Evolutionary conservation across 2,797 vertebrate species (phyloP).

Genomic region (Nannoperca australis): DNA sequence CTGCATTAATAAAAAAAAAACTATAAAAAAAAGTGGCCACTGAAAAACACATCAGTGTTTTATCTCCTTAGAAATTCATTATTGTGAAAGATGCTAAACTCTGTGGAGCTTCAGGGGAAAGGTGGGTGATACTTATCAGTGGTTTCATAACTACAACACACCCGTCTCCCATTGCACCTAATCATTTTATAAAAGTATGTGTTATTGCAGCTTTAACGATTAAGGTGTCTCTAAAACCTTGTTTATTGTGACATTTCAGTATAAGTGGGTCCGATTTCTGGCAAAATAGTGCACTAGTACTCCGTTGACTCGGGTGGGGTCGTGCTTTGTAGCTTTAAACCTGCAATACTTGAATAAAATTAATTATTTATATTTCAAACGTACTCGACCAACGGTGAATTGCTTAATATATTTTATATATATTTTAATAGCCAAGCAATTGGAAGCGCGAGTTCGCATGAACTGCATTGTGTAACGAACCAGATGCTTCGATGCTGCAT

Average conservation of each 20-base stretch:
- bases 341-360: slow-evolving; percentile 86
- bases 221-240: slow-evolving; percentile 11
- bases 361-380: slow-evolving; percentile 74
- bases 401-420: slow-evolving; percentile 66
- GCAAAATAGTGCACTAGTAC: slow-evolving; percentile 49
- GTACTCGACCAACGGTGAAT: slow-evolving; percentile 57
- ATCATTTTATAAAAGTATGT: not conserved
- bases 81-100: not conserved
- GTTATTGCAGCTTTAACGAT: slow-evolving; percentile 24
- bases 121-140: not conserved
- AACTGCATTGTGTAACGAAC: slow-evolving; percentile 24
- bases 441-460: slow-evolving; percentile 32
- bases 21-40: not conserved
- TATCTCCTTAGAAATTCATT: not conserved
- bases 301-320: slow-evolving; percentile 37
- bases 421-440: slow-evolving; percentile 52
- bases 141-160: not conserved
- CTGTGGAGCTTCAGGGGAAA: not conserved
- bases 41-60: not conserved
- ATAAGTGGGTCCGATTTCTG: slow-evolving; percentile 43
- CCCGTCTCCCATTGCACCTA: not conserved
- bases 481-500: slow-evolving; percentile 38
- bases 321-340: slow-evolving; percentile 79
- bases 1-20: not conserved
- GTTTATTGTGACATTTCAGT: slow-evolving; percentile 34